Evolutionary conservation across 2,888 invertebrate species (phyloP).

Genomic region (Pristionchus entomophagus): DNA sequence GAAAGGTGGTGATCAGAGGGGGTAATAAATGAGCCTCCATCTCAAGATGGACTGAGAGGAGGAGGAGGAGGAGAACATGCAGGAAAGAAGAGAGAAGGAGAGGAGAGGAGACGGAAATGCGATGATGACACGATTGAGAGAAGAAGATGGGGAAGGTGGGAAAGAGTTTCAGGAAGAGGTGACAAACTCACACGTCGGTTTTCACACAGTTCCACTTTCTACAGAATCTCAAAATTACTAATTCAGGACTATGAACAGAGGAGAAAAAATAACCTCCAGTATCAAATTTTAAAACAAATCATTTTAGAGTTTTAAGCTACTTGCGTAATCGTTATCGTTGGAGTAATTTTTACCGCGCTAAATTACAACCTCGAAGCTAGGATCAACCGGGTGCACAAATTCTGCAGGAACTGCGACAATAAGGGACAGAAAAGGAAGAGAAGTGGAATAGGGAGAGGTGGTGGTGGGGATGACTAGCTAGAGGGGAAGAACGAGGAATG

Average conservation of each 20-base stretch:
- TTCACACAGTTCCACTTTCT: not conserved
- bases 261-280: not conserved
- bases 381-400: too few species aligned
- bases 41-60: conserved; percentile 25
- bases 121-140: not conserved
- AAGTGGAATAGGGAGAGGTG: not conserved
- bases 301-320: too few species aligned
- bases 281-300: too few species aligned
- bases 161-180: not conserved
- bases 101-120: not conserved
- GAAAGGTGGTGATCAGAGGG: conserved; percentile 3
- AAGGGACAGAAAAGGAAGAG: not conserved
- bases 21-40: not conserved
- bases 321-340: too few species aligned
- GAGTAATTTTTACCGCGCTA: too few species aligned
- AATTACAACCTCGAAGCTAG: too few species aligned
- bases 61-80: conserved; percentile 14
- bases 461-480: not conserved
- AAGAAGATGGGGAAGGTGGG: not conserved
- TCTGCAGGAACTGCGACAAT: not conserved
- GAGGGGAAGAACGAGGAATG: conserved; percentile 25
- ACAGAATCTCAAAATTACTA: too few species aligned
- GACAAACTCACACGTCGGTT: not conserved
- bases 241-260: not conserved
- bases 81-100: conserved; percentile 47